Evolutionary conservation across 2,888 invertebrate species (phyloP).

Genomic region (Leptopilina syphax): DNA sequence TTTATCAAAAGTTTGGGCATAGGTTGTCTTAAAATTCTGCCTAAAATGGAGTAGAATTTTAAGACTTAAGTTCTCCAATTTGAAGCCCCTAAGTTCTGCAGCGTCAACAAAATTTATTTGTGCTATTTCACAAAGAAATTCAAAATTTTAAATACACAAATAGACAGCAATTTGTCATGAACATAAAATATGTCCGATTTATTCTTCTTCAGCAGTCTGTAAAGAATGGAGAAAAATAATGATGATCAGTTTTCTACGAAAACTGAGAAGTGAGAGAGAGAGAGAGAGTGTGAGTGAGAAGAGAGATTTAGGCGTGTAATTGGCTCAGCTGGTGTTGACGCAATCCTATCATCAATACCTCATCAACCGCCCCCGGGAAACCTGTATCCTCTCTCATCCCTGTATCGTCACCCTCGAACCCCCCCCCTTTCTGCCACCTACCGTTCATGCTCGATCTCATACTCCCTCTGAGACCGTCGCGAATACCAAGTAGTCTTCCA

Average conservation of each 20-base stretch:
- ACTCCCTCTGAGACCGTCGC: conserved; percentile 46
- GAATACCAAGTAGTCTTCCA: conserved; percentile 61
- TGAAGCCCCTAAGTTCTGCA: too few species aligned
- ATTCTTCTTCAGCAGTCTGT: neutral
- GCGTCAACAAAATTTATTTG: too few species aligned
- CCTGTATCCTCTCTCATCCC: conserved; percentile 69
- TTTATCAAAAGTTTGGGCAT: too few species aligned
- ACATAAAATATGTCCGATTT: neutral
- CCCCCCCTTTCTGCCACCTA: conserved; percentile 43
- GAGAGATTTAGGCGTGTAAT: conserved; percentile 79
- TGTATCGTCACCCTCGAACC: conserved; percentile 47
- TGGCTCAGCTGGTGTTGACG: conserved; percentile 83
- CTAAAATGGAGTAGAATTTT: too few species aligned
- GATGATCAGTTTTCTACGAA: conserved; percentile 16
- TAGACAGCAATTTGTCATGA: neutral
- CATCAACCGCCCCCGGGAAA: conserved; percentile 78
- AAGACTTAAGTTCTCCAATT: too few species aligned
- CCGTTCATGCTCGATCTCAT: conserved; percentile 47
- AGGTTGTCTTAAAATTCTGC: too few species aligned
- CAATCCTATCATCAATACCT: conserved; percentile 82
- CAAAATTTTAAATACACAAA: too few species aligned
- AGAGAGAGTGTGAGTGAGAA: conserved; percentile 60
- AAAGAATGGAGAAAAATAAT: neutral
- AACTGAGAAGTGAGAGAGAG: conserved; percentile 23
- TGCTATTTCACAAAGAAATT: too few species aligned